phyloP scores from a whole-genome alignment of 2,113 vertebrate species.

The Cynoglossus semilaevis region DNA sequence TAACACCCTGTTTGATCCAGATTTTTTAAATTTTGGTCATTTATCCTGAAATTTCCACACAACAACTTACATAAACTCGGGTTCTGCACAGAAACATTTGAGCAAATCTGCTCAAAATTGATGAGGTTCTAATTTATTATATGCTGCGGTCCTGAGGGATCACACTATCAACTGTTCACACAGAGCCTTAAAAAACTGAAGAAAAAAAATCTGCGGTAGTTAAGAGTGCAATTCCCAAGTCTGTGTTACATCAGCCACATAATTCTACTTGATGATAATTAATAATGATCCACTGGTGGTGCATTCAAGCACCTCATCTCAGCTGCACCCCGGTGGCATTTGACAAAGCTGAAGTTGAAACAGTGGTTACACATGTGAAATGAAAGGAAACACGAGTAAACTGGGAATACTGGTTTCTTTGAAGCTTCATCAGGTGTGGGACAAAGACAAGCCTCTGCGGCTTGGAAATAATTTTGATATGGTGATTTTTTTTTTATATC shows the following conservation, averaged over 20 bases:
- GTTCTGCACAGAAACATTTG: too few relatives aligned
- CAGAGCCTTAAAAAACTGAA: conserved; percentile 10
- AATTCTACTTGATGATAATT: conserved; percentile 72
- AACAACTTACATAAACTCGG: too few relatives aligned
- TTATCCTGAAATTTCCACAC: too few relatives aligned
- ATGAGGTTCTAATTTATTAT: not conserved
- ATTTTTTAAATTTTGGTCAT: too few relatives aligned
- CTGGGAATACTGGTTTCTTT: conserved; percentile 68
- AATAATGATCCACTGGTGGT: conserved; percentile 64
- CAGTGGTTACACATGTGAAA: conserved; percentile 49
- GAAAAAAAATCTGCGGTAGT: conserved; percentile 21
- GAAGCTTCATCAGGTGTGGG: conserved; percentile 74
- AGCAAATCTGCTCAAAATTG: too few relatives aligned
- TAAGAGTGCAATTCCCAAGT: conserved; percentile 48
- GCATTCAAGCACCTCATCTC: conserved; percentile 54
- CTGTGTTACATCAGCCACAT: conserved; percentile 50
- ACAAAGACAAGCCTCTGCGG: too few relatives aligned
- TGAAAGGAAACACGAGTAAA: conserved; percentile 52
- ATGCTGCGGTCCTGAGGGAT: not conserved
- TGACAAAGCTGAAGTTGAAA: conserved; percentile 45
- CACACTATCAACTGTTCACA: conserved; percentile 20
- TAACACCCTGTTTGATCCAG: too few relatives aligned
- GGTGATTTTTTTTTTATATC: conserved; percentile 37
- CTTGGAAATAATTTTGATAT: conserved; percentile 51
- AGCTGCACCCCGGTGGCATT: conserved; percentile 42